phyloP scores from a whole-genome alignment of 2,113 vertebrate genomes.

The Tragelaphus imberbis region DNA sequence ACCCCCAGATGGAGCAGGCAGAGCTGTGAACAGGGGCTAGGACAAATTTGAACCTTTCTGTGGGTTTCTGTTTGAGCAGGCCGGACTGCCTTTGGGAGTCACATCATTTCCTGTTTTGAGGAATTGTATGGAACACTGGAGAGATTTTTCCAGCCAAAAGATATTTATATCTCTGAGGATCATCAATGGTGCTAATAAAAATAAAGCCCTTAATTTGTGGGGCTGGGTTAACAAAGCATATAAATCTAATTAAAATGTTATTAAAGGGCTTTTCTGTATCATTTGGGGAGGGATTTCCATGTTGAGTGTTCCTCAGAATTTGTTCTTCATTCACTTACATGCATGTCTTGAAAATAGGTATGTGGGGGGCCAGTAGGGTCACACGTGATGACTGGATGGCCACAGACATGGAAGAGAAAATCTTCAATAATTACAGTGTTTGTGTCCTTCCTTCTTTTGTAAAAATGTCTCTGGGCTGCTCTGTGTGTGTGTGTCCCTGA shows the following conservation, averaged over 20 bases:
- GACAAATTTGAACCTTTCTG: neutral
- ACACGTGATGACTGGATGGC: neutral
- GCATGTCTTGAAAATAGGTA: constrained; percentile 47
- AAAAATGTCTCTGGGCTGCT: neutral
- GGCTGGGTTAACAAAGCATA: neutral
- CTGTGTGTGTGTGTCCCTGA: neutral
- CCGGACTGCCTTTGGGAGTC: neutral
- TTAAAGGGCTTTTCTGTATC: constrained; percentile 39
- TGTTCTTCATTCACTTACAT: constrained; percentile 30
- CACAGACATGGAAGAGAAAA: neutral
- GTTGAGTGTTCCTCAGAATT: constrained; percentile 46
- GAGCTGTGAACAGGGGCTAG: neutral
- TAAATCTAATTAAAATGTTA: neutral
- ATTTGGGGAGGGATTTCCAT: neutral
- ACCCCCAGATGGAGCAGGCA: neutral
- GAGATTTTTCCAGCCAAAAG: neutral
- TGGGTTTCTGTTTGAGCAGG: neutral
- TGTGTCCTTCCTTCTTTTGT: constrained; percentile 41
- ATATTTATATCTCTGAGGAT: neutral
- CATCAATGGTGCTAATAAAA: neutral
- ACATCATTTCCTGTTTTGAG: constrained; percentile 6
- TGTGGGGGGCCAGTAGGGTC: neutral
- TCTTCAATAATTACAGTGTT: neutral
- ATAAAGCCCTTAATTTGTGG: neutral
- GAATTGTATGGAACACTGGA: neutral